phyloP scores from a whole-genome alignment of 2,113 vertebrate genomes.

The Garra rufa region DNA sequence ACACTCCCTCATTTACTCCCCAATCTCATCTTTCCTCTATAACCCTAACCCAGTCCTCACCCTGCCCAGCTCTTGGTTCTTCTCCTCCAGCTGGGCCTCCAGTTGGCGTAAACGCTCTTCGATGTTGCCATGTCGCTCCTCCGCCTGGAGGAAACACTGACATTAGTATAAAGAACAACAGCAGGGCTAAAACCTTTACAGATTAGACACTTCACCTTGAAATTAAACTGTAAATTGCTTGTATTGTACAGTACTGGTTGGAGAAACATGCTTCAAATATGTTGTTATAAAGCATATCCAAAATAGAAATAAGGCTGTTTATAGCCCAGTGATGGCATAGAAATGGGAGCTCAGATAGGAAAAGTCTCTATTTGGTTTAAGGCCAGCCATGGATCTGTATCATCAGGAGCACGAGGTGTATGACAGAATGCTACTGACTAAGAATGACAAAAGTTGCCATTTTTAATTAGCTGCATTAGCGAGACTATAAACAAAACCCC shows the following conservation, averaged over 20 bases:
- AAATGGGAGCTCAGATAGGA: neutral
- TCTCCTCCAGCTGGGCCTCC: constrained; percentile 94
- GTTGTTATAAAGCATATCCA: neutral
- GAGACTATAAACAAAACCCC: constrained; percentile 21
- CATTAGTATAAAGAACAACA: neutral
- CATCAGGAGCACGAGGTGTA: neutral
- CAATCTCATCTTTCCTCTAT: neutral
- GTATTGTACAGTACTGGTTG: neutral
- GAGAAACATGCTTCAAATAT: neutral
- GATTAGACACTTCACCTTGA: constrained; percentile 5
- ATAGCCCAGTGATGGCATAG: neutral
- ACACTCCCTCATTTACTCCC: neutral
- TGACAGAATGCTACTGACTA: neutral
- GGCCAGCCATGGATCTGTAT: neutral
- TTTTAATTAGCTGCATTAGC: constrained; percentile 35
- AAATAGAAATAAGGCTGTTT: neutral
- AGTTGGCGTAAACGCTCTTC: constrained; percentile 94
- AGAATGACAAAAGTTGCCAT: constrained; percentile 13
- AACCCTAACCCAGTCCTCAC: constrained; percentile 73
- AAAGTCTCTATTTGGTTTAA: constrained; percentile 2
- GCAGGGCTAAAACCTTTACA: neutral
- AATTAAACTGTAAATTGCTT: neutral
- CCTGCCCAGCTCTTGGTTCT: constrained; percentile 95
- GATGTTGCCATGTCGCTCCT: constrained; percentile 93
- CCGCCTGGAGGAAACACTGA: constrained; percentile 81